Evolutionary conservation across 2,113 vertebrate genomes (phyloP).

Genomic region (Sturnus vulgaris): DNA sequence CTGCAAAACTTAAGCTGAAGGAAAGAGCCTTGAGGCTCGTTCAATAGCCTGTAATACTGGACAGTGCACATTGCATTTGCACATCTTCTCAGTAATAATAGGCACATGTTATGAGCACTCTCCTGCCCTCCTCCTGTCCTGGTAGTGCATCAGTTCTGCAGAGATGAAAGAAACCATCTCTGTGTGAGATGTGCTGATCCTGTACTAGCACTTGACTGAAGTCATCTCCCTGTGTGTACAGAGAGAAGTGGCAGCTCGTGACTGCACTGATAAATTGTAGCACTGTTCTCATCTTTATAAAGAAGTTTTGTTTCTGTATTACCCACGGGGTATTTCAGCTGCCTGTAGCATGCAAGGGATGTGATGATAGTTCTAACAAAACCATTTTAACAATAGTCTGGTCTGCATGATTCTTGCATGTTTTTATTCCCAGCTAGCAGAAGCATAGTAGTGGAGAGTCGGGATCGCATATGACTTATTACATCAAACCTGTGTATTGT

Average conservation of each 20-base stretch:
- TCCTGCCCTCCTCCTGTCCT: not conserved
- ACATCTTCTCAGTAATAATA: not conserved
- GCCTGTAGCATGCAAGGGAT: not conserved
- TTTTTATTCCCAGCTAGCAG: not conserved
- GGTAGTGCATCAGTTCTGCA: not conserved
- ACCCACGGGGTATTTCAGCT: not conserved
- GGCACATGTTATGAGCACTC: not conserved
- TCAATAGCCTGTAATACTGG: accelerated
- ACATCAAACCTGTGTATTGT: not conserved
- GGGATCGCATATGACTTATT: not conserved
- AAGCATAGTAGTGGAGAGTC: not conserved
- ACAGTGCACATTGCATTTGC: accelerated
- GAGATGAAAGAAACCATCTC: not conserved
- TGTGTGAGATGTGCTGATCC: not conserved
- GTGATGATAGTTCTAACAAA: not conserved
- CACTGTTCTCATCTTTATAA: not conserved
- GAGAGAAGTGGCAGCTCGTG: not conserved
- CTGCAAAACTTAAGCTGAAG: not conserved
- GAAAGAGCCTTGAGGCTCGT: not conserved
- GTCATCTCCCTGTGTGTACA: accelerated
- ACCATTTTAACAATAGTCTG: not conserved
- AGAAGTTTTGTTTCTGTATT: not conserved
- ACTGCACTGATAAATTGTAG: not conserved
- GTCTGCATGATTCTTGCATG: not conserved
- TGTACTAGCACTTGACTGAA: not conserved